Evolutionary conservation across 2,113 vertebrate species (phyloP).

Genomic region (Atlantisia rogersi): DNA sequence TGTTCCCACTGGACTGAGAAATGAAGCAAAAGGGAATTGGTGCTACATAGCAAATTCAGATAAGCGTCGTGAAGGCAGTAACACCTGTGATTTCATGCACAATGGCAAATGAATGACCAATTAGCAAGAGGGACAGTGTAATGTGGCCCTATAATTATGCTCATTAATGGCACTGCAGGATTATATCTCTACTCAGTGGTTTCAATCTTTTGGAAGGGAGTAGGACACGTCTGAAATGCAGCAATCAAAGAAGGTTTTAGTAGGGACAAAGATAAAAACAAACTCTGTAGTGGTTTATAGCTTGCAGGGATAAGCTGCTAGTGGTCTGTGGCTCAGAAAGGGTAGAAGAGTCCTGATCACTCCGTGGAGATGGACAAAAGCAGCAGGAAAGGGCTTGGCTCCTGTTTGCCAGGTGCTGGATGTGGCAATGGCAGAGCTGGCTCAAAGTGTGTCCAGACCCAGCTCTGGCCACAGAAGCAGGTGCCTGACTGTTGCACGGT

Average conservation of each 20-base stretch:
- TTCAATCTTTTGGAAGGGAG: constrained; percentile 3
- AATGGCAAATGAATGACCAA: constrained; percentile 55
- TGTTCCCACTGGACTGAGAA: constrained; percentile 42
- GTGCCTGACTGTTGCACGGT: too few species aligned
- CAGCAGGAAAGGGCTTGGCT: background rate
- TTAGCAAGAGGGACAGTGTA: constrained; percentile 55
- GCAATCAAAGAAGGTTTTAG: background rate
- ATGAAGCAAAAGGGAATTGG: constrained; percentile 39
- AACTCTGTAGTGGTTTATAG: background rate
- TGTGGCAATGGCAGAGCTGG: rapidly evolving
- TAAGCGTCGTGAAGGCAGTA: constrained; percentile 13
- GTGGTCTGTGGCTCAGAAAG: background rate
- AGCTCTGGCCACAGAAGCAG: background rate
- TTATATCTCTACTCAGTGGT: constrained; percentile 8
- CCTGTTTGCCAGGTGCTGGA: background rate
- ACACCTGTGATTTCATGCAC: constrained; percentile 42
- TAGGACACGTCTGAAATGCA: background rate
- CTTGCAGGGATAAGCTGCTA: background rate
- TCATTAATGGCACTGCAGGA: constrained; percentile 61
- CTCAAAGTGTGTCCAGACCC: background rate
- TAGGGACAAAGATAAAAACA: background rate
- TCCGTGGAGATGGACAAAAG: background rate
- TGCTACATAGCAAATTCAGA: constrained; percentile 3
- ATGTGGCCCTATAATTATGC: constrained; percentile 42
- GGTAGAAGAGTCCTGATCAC: background rate